Base-by-base conservation (phyloP, 2,888 invertebrate species). In the Blastobasis lacticolella region DNA sequence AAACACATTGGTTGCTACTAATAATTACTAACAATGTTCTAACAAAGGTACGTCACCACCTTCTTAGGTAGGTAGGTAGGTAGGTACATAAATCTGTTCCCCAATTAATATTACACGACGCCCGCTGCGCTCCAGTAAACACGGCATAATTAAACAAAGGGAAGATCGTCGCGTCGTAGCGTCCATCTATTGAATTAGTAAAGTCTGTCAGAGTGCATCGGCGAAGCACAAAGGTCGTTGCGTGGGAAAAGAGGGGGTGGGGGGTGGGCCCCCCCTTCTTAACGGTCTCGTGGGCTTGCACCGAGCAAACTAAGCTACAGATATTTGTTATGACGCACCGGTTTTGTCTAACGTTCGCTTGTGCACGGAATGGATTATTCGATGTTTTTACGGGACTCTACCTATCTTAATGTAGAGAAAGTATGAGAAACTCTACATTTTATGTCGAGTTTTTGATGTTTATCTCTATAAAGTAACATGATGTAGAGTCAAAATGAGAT, bases 191-290 rank as follows among this genome's bases (percentile, higher is more conserved):
- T 85, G 85, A 85, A 87, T 87, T 85, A 86, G 85, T 83, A 81
- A 86, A 86, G 81, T 84, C 86, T 86, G 86, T 85, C 86, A 86
- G 85, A 86, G 86, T 86, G 84, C 86, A 86, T 81, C 78, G 85
- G 73, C 66, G 83, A 80, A 81, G 84, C 86, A 83, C 86, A 87
- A 86, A 86, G 86, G 87, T 87, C 87, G 86, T 87, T 87, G 87
- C 87, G 87, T 87, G 87, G 87, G 85, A 84, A 81, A 70, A 62
- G 63, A 71, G 72, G 77, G 74, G 54, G 57, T 58, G 54, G 58
- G 49, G 56, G 62, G 63, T 66, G 56, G 60, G 61, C 60, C 59
- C 52, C 61, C 56, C 62, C 58, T 54, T 54, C 52, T 54, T 58
- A 49, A 54, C 62, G 62, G 72, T 75, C 78, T 68, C 78, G 67